Percentiles rank a stretch among this genome's conserved stretches.
phyloP scores from a whole-genome alignment of 2,797 vertebrate species.

The Lagorchestes hirsutus region DNA sequence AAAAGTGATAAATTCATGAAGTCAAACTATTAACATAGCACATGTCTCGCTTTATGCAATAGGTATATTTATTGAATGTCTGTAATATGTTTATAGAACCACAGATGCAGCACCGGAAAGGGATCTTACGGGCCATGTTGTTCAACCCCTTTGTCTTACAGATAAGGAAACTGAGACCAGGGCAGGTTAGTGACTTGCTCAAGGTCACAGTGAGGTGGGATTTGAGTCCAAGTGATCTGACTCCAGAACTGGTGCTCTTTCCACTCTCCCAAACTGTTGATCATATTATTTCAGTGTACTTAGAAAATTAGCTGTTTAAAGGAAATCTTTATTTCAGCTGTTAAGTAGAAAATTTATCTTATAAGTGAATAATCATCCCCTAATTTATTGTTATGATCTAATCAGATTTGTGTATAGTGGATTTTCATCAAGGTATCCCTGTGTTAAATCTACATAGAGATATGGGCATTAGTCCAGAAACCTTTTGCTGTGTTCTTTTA shows the following conservation, averaged over 20 bases:
- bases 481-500: not conserved
- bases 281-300: not conserved
- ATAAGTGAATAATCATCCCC: slow-evolving; percentile 15
- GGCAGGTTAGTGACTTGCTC: not conserved
- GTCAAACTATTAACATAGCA: not conserved
- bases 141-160: not conserved
- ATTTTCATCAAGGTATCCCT: slow-evolving; percentile 27
- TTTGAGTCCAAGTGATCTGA: not conserved
- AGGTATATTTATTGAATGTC: not conserved
- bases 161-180: not conserved
- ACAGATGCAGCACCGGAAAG: not conserved
- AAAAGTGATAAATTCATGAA: not conserved
- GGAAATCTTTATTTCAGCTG: not conserved
- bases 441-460: slow-evolving; percentile 41
- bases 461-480: not conserved
- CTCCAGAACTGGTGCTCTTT: not conserved
- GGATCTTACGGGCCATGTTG: not conserved
- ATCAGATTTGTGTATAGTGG: slow-evolving; percentile 11
- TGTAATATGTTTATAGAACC: not conserved
- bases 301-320: not conserved
- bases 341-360: slow-evolving; percentile 4
- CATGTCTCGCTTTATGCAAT: not conserved
- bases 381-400: slow-evolving; percentile 26
- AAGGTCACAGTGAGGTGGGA: not conserved
- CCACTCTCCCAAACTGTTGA: not conserved